A percentile compares a stretch with the other conserved stretches of the same genome.
Conservation (phyloP, 2,113 vertebrate genomes). For the Ranitomeya variabilis region DNA sequence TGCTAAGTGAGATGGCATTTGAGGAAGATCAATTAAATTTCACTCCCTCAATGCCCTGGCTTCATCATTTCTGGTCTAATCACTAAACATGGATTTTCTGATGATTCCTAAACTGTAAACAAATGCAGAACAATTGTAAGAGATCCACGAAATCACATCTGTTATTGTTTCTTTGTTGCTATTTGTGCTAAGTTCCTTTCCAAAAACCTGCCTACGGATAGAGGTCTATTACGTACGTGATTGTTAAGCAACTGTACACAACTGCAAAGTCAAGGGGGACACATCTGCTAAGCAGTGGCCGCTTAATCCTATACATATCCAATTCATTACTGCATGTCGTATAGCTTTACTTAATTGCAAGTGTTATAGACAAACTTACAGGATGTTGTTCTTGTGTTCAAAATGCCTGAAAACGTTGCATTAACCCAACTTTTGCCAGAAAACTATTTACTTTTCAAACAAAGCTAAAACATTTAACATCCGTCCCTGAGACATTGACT, state of each 20-base stretch:
- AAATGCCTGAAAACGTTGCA: not conserved
- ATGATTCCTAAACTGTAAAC: constrained; percentile 26
- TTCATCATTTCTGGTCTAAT: constrained; percentile 1
- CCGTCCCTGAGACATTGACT: not conserved
- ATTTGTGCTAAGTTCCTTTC: constrained; percentile 6
- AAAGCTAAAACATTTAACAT: not conserved
- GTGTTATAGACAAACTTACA: not conserved
- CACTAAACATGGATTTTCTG: not conserved
- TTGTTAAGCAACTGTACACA: not conserved
- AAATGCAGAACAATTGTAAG: constrained; percentile 20
- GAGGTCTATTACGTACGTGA: not conserved
- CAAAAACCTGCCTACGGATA: constrained; percentile 13
- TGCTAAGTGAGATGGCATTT: not conserved
- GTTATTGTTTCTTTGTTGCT: constrained; percentile 37
- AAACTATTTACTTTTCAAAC: not conserved
- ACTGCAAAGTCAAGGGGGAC: not conserved
- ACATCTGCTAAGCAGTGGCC: constrained; percentile 22
- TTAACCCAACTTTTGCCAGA: constrained; percentile 2
- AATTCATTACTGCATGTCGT: not conserved
- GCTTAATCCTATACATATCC: not conserved
- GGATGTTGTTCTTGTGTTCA: constrained; percentile 24
- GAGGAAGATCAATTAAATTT: not conserved
- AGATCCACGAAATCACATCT: constrained; percentile 34
- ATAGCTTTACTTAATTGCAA: not conserved
- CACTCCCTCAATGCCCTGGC: not conserved